Evolutionary conservation across 2,888 invertebrate genomes (phyloP).

Genomic region (Frankliniella fusca): DNA sequence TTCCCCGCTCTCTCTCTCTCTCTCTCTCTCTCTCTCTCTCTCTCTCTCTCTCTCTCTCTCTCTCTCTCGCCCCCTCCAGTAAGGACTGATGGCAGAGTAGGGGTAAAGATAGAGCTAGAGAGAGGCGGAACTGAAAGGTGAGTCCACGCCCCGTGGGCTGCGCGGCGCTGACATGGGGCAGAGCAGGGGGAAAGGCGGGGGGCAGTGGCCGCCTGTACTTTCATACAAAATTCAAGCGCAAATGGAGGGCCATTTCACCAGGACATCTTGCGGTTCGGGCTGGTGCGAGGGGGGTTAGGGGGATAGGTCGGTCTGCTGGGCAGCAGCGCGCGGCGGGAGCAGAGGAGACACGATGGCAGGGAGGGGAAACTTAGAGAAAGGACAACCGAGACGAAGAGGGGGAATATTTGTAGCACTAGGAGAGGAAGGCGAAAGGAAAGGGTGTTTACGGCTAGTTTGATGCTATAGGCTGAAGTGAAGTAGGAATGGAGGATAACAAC

Average conservation of each 20-base stretch:
- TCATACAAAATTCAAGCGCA: slow-evolving; percentile 25
- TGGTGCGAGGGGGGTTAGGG: no score
- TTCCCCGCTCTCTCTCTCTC: no score
- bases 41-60: background rate
- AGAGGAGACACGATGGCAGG: no score
- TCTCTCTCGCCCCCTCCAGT: background rate
- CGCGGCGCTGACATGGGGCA: background rate
- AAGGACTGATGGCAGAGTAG: no score
- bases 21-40: no score
- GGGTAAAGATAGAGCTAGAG: background rate
- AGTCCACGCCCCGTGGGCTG: background rate
- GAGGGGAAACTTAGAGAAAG: background rate
- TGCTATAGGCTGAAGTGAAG: no score
- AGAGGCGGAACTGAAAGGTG: background rate
- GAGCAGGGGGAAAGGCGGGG: background rate
- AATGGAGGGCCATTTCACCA: slow-evolving; percentile 18
- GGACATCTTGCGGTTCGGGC: slow-evolving; percentile 4
- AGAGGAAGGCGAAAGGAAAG: no score
- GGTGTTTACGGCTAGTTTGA: no score
- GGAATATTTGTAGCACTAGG: background rate
- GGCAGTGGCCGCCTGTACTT: slow-evolving; percentile 1
- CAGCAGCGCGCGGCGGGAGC: no score
- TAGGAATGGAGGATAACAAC: no score
- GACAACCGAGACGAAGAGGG: background rate
- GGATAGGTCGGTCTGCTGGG: no score